Evolutionary conservation across 1,140 invertebrate genomes (phyloP), one percentile per base, ranked within the genome.

Genomic region (Argopecten irradians): DNA sequence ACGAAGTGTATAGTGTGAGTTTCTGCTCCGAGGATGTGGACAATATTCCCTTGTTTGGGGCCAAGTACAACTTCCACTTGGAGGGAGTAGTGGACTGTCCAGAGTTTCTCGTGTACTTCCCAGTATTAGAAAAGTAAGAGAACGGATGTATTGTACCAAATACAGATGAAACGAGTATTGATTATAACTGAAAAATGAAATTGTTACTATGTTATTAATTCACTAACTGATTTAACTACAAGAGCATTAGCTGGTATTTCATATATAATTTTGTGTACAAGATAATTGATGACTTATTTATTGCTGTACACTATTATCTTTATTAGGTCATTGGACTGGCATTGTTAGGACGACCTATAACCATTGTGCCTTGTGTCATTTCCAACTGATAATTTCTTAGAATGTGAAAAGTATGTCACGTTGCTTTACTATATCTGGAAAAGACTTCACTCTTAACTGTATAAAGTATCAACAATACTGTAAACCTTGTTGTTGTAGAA

Each of bases 61-160:
- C 98, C 41, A 98, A 98, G 95, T 99, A 99, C 96, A 97, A 99
- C 95, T 99, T 99, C 95, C 97, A 98, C 94, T 95, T 99, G 85
- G 98, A 99, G 94, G 98, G 98, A 82, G 98, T 99, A 22, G 99
- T 99, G 0, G 97, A 99, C 95, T 99, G 99, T 96, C 99, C 99
- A 34, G 99, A 99, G 95, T 99, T 99, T 96, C 96, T 99, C 36
- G 98, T 99, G 22, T 97, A 99, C 96, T 98, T 99, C 95, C 97
- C 98, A 34, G 96, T 97, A 8, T 96, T 99, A 87, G 96, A 97
- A 90, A 98, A 98, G 96, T 97, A 93, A 94, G 95, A 93, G 9
- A 89, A 36, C n/a, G n/a, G n/a, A n/a, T n/a, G n/a, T n/a, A n/a
- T n/a, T n/a, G 22, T 87, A 35, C n/a, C n/a, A n/a, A n/a, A n/a